phyloP scores from a whole-genome alignment of 2,113 vertebrate genomes.

The Peromyscus maniculatus region DNA sequence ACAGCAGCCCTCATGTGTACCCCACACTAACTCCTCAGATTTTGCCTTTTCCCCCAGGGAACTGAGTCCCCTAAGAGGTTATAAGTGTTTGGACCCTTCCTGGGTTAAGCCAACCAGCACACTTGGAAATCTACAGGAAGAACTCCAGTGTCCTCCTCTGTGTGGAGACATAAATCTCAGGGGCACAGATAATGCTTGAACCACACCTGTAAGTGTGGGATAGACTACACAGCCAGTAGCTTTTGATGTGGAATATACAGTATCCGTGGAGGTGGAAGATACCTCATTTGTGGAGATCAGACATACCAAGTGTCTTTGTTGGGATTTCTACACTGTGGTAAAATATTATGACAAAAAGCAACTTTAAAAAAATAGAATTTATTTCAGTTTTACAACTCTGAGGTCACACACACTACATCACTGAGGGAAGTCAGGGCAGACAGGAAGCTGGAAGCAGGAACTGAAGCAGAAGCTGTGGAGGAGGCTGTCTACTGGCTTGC shows the following conservation, averaged over 20 bases:
- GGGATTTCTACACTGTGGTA: background rate
- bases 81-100: background rate
- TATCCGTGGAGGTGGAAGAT: background rate
- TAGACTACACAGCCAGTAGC: background rate
- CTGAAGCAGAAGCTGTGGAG: background rate
- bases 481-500: background rate
- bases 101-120: background rate
- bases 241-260: background rate
- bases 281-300: too few relatives aligned
- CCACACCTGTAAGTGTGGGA: rapidly evolving
- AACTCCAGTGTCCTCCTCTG: background rate
- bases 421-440: background rate
- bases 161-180: background rate
- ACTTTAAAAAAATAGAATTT: background rate
- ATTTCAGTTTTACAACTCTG: background rate
- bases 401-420: background rate
- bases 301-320: background rate
- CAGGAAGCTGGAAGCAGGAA: background rate
- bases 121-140: background rate
- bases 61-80: background rate
- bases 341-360: background rate
- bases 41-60: background rate
- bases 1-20: background rate
- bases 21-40: background rate
- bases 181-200: too few relatives aligned